Evolutionary conservation across 2,888 invertebrate genomes (phyloP).

Genomic region (Aspidiotus rigidus): DNA sequence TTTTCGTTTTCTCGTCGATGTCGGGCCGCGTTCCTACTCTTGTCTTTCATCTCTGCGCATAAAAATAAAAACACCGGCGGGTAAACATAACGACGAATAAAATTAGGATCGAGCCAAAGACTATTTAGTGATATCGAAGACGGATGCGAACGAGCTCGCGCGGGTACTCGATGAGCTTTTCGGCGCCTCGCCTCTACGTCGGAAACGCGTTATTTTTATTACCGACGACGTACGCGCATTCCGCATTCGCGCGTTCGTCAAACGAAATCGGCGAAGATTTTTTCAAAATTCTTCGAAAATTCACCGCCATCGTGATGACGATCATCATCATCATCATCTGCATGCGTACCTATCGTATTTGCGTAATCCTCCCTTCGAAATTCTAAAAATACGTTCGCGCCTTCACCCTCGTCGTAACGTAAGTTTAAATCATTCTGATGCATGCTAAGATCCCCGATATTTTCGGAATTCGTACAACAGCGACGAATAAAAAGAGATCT

Average conservation of each 20-base stretch:
- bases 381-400: conserved; percentile 6
- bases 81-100: not conserved
- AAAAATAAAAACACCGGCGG: conserved; percentile 24
- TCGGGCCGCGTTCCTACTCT: conserved; percentile 94
- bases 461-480: not conserved
- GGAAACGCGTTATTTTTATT: no score
- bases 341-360: conserved; percentile 16
- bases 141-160: no score
- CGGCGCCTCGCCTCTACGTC: no score
- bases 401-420: conserved; percentile 6
- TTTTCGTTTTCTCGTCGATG: conserved; percentile 93
- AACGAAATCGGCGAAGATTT: no score
- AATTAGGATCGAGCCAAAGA: no score
- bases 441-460: conserved; percentile 9
- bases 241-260: no score
- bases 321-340: no score
- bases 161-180: no score
- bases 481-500: not conserved
- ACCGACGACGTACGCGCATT: no score
- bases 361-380: conserved; percentile 18
- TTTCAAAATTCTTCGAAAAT: not conserved
- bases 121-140: no score
- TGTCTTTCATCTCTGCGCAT: conserved; percentile 74
- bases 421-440: conserved; percentile 3
- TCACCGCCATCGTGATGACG: no score